Evolutionary conservation across 1,140 invertebrate genomes (phyloP), one percentile per base, ranked within the genome.

Genomic region (Brachionus paranguensis): DNA sequence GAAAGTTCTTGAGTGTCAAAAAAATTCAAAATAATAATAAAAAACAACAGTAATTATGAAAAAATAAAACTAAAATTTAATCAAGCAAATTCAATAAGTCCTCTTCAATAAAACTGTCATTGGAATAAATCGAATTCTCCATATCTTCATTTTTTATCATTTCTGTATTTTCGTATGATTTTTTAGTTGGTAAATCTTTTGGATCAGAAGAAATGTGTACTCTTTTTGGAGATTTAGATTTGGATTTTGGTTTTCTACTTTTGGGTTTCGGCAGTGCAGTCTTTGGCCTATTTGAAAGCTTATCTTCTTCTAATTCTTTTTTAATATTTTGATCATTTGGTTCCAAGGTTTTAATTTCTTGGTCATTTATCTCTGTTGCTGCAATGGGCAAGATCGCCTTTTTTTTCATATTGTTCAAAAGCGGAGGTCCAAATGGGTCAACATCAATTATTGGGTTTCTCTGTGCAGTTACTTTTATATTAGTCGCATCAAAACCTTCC

Each of bases 401-500:
- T 50, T 53, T 76, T 50, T 76, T 76, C 24, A 41, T 64, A 64
- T 20, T 81, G 12, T 64, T 50, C 29, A 70, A 55, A 12, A 72
- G 29, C 20, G 64, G 64, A 11, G 81, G 68, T 20, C 64, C 81
- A 24, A 83, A 83, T 55, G 81, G 81, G 70, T 83, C 81, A 45
- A 68, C 60, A 24, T 83, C 29, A 33, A 68, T 37, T 24, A 68
- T 45, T 55, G 81, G 41, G 45, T 65, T 68, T 33, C 43, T 17
- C 10, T 41, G 53, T 14, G 64, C 55, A 37, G 6, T 47, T 3
- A 89, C 87, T 12, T 85, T 85, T 8, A 89, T 83, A 84, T 89
- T 87, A 33, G 88, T 89, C 5, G 87, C 87, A 24, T 85, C 17
- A 3, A 86, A 86, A n/a, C 88, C 88, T 85, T 89, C 87, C 68